phyloP scores from a whole-genome alignment of 2,888 invertebrate species.

The Neoscelio sp. region DNA sequence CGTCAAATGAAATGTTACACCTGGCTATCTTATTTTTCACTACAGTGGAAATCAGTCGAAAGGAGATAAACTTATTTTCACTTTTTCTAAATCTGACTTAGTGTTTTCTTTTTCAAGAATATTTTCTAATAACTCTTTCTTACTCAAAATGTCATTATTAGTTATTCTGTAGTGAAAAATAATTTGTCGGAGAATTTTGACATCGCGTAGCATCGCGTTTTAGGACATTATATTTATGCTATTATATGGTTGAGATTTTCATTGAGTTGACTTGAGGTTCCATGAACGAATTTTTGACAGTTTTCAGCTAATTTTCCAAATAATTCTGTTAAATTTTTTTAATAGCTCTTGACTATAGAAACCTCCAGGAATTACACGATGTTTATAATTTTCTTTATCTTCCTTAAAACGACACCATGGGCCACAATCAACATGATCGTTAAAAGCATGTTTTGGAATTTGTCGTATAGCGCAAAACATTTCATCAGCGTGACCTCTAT shows the following conservation, averaged over 20 bases:
- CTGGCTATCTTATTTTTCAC: neutral
- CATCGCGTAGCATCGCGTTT: too few species aligned
- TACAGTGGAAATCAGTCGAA: neutral
- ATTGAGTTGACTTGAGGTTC: too few species aligned
- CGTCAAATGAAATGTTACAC: neutral
- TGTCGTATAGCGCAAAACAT: slow-evolving; percentile 50
- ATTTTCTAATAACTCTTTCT: neutral
- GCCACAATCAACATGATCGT: slow-evolving; percentile 62
- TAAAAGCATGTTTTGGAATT: slow-evolving; percentile 64
- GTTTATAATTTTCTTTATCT: slow-evolving; percentile 47
- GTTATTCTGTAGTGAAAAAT: neutral
- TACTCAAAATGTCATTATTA: neutral
- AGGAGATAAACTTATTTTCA: neutral
- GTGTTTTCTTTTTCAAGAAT: neutral
- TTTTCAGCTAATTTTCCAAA: too few species aligned
- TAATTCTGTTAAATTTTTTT: too few species aligned
- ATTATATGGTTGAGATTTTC: too few species aligned
- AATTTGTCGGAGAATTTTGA: neutral
- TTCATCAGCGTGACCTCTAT: slow-evolving; percentile 54
- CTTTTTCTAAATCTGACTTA: neutral
- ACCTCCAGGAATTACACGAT: slow-evolving; percentile 39
- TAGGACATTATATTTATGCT: too few species aligned
- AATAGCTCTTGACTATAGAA: slow-evolving; percentile 1
- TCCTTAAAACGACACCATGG: slow-evolving; percentile 61
- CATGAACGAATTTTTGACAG: too few species aligned